phyloP scores from a whole-genome alignment of 2,113 vertebrate genomes.

The Microtus oregoni region DNA sequence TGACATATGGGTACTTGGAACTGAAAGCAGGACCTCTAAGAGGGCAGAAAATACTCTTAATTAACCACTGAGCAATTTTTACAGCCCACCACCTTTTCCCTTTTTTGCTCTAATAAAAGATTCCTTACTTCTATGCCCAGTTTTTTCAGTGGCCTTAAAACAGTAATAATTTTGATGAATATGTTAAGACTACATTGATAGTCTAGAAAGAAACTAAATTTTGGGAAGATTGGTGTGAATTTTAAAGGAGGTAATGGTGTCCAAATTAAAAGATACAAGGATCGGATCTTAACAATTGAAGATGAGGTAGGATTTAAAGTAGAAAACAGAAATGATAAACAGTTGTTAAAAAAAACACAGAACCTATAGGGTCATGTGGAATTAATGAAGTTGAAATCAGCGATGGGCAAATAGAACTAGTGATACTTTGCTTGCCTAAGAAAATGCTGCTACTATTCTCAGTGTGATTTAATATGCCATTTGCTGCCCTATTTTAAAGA shows the following conservation, averaged over 20 bases:
- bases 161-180: constrained; percentile 49
- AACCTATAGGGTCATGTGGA: background rate
- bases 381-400: constrained; percentile 7
- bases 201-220: constrained; percentile 12
- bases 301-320: background rate
- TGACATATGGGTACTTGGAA: background rate
- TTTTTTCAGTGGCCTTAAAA: constrained; percentile 54
- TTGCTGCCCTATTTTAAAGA: constrained; percentile 15
- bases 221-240: constrained; percentile 12
- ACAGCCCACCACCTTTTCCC: background rate
- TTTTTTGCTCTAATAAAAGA: background rate
- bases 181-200: background rate
- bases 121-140: background rate
- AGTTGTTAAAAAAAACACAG: constrained; percentile 40
- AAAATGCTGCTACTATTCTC: constrained; percentile 41
- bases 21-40: background rate
- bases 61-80: background rate
- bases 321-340: constrained; percentile 51
- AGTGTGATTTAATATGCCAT: constrained; percentile 3
- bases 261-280: constrained; percentile 26
- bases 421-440: constrained; percentile 41
- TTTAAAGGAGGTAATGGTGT: constrained; percentile 28
- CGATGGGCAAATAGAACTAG: background rate
- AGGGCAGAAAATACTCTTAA: background rate
- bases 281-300: constrained; percentile 12